Base-by-base conservation (phyloP, 2,113 vertebrate genomes). In the Falcunculus frontatus region DNA sequence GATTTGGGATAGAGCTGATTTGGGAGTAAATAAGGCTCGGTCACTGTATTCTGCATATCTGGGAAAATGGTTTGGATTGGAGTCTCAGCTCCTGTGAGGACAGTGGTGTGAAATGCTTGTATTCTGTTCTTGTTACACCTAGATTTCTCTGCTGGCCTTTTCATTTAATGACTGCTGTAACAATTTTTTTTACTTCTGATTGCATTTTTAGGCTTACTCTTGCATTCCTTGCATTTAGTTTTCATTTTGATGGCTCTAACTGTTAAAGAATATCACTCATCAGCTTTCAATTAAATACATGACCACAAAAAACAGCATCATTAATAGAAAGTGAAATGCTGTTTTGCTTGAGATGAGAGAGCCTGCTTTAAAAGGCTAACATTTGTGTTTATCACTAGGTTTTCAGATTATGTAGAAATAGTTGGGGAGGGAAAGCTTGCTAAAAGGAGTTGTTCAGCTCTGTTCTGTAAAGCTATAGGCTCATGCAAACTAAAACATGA, bases 261-360 rank as follows among this genome's bases (percentile, higher is more conserved):
- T 96, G 92, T 92, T 96, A 87, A 95, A 91, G 67, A 86, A 39
- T 88, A 93, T 95, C 90, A 95, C 64, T 96, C 90, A 68, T 89
- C 93, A 92, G 56, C 73, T 92, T 93, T 95, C 85, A 89, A 75
- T 97, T 92, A 96, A 94, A 83, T 62, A 75, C 41, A 72, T 65
- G 41, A 87, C 85, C 29, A 49, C 69, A 79, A 90, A 94, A 95
- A 94, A 83, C 35, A 76, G 32, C 65, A 64, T 89, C 44, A 52
- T 92, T 96, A 88, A 88, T 94, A 81, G 56, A 46, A 92, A 90
- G 76, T 78, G 65, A 87, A 86, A 42, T 78, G 49, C 69, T 53
- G 27, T 60, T 92, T 89, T 87, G 37, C 83, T 89, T 72, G 62
- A 76, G 49, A 72, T 72, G 62, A 53, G 74, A 89, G 65, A 89